phyloP scores from a whole-genome alignment of 2,888 invertebrate genomes.

The Euzetes globulus region DNA sequence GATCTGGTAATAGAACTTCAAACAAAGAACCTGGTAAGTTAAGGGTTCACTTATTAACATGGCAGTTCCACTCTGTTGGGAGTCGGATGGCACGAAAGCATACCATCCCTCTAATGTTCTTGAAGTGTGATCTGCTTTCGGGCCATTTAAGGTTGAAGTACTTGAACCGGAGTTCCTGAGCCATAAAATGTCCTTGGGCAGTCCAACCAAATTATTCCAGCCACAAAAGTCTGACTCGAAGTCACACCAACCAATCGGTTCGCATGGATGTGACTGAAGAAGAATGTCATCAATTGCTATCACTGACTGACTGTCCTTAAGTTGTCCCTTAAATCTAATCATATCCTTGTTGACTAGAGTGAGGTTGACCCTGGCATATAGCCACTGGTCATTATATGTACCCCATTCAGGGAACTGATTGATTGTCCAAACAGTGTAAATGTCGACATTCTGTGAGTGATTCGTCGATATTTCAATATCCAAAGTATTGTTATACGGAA shows the following conservation, averaged over 20 bases:
- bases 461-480: background rate
- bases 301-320: background rate
- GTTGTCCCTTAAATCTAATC: background rate
- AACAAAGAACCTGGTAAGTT: background rate
- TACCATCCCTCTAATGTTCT: constrained; percentile 4
- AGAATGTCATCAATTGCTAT: constrained; percentile 22
- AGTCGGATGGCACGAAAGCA: constrained; percentile 8
- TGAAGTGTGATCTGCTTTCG: constrained; percentile 2
- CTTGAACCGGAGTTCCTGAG: constrained; percentile 8
- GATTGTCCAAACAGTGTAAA: background rate
- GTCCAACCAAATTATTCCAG: background rate
- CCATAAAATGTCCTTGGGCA: background rate
- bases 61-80: background rate
- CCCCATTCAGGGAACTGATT: background rate
- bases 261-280: background rate
- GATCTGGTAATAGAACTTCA: constrained; percentile 25
- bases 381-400: background rate
- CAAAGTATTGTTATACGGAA: background rate
- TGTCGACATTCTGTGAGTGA: background rate
- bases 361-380: background rate
- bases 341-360: background rate
- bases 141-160: background rate
- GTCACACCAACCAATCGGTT: constrained; percentile 11
- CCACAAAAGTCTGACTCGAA: constrained; percentile 30
- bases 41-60: background rate